Evolutionary conservation across 30 jellyfish, hydroid and myxozoan species (phyloP).

Genomic region (Mastigias papua): DNA sequence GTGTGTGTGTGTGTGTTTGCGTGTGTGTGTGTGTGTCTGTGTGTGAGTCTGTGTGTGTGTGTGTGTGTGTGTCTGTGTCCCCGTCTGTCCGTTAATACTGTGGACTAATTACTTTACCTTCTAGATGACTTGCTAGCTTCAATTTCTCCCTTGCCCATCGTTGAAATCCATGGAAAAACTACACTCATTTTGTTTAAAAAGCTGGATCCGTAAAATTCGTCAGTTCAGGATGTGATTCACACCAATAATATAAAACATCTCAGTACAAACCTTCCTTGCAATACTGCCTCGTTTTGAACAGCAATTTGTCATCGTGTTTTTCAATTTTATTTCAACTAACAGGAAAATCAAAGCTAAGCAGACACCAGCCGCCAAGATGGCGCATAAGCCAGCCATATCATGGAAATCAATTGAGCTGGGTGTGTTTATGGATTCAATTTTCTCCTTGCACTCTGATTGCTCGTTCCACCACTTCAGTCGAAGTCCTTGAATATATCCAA

Average conservation of each 20-base stretch:
- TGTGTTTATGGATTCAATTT: conserved; percentile 2
- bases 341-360: conserved; percentile 55
- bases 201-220: no score
- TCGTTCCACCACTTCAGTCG: conserved; percentile 96
- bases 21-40: no score
- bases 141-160: no score
- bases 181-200: no score
- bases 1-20: no score
- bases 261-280: conserved; percentile 39
- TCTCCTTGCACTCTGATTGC: conserved; percentile 66
- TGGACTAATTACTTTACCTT: no score
- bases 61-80: no score
- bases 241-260: neutral
- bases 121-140: no score
- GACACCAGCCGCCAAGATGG: conserved; percentile 76
- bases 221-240: no score
- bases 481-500: conserved; percentile 75
- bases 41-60: no score
- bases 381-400: conserved; percentile 77
- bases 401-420: conserved; percentile 60
- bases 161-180: no score
- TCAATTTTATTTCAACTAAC: conserved; percentile 56
- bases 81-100: no score
- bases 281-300: conserved; percentile 30
- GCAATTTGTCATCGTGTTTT: conserved; percentile 1